These are phyloP conservation scores for Apis laboriosa DNA, from an alignment of 1,140 invertebrate species.

Conservation along the genomic window DNA sequence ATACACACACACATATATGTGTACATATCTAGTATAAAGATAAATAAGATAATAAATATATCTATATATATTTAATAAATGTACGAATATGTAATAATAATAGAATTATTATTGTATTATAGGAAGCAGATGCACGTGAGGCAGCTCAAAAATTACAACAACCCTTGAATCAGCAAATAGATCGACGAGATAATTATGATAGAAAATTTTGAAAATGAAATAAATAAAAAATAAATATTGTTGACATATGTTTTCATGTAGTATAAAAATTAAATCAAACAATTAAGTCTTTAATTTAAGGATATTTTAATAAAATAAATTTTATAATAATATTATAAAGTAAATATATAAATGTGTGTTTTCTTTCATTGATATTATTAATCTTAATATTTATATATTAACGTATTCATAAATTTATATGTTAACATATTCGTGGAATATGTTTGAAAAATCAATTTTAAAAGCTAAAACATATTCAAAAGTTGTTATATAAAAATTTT, in stretches of 20 bases:
- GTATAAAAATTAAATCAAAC: slow-evolving; percentile 35
- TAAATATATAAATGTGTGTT: background rate
- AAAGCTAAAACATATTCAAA: too few relatives aligned
- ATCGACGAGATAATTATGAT: slow-evolving; percentile 74
- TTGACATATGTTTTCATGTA: slow-evolving; percentile 23
- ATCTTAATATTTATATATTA: background rate
- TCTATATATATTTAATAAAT: background rate
- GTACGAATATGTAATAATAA: background rate
- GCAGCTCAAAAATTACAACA: slow-evolving; percentile 72
- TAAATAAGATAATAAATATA: too few relatives aligned
- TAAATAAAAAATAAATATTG: background rate
- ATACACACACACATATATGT: too few relatives aligned
- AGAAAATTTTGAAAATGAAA: slow-evolving; percentile 68
- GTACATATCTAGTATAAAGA: too few relatives aligned
- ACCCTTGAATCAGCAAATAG: slow-evolving; percentile 74
- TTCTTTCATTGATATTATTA: background rate
- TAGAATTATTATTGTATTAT: slow-evolving; percentile 19
- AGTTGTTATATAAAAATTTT: too few relatives aligned
- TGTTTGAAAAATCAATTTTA: too few relatives aligned
- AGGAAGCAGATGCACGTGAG: slow-evolving; percentile 77
- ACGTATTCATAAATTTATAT: too few relatives aligned
- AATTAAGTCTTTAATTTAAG: slow-evolving; percentile 58
- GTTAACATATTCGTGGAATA: too few relatives aligned
- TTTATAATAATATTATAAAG: background rate
- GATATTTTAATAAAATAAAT: slow-evolving; percentile 31